These are phyloP conservation scores for Fistularia commersonii DNA, from an alignment of 2,797 vertebrate genomes.

Conservation along the genomic window DNA sequence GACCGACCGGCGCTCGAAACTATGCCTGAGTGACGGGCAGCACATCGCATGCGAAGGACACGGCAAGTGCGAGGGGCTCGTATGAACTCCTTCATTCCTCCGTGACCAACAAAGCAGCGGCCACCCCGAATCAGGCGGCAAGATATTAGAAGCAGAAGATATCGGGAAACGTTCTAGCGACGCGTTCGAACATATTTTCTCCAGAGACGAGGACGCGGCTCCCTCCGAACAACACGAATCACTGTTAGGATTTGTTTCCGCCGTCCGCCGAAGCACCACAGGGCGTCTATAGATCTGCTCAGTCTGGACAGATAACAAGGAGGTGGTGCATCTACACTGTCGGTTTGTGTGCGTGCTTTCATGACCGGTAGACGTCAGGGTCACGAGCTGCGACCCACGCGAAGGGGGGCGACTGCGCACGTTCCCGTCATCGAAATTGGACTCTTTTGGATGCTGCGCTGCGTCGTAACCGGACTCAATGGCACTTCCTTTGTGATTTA, in stretches of 20 bases:
- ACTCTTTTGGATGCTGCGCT: not conserved
- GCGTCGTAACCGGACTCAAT: not conserved
- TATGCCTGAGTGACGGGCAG: slow-evolving; percentile 40
- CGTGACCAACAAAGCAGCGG: slow-evolving; percentile 31
- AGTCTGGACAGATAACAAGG: too few relatives aligned
- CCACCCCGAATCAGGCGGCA: slow-evolving; percentile 10
- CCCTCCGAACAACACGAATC: slow-evolving; percentile 11
- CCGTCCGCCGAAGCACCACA: too few relatives aligned
- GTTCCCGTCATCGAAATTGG: not conserved
- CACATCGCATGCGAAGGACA: slow-evolving; percentile 52
- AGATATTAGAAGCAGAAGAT: slow-evolving; percentile 59
- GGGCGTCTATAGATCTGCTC: too few relatives aligned
- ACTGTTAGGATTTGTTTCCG: too few relatives aligned
- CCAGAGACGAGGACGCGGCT: slow-evolving; percentile 41
- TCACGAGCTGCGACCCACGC: too few relatives aligned
- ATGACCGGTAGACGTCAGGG: too few relatives aligned
- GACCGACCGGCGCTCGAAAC: slow-evolving; percentile 39
- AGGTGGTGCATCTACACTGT: too few relatives aligned
- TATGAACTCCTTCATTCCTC: slow-evolving; percentile 48
- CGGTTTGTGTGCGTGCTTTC: too few relatives aligned
- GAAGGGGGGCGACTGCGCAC: too few relatives aligned
- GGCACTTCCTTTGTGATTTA: not conserved
- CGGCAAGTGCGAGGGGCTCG: slow-evolving; percentile 24
- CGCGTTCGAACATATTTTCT: slow-evolving; percentile 36
- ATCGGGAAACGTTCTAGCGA: slow-evolving; percentile 40